Evolutionary conservation across 1,140 invertebrate genomes (phyloP).

Genomic region (Drosophila takahashii): DNA sequence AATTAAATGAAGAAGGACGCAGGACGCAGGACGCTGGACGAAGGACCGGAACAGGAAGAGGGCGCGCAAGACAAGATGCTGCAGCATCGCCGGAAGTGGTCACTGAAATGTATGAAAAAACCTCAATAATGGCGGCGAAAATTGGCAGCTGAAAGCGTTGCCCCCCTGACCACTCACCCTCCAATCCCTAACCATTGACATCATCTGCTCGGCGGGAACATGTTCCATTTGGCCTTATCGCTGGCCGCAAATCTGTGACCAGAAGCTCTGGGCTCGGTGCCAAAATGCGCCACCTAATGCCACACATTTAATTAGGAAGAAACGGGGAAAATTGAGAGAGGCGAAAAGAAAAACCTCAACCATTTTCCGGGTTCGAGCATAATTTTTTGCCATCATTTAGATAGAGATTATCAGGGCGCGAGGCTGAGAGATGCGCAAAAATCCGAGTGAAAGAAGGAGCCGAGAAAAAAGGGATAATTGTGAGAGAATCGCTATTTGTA

Average conservation of each 20-base stretch:
- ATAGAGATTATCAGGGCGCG: slow-evolving; percentile 54
- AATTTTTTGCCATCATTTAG: slow-evolving; percentile 67
- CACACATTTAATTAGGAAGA: slow-evolving; percentile 57
- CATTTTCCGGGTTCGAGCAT: slow-evolving; percentile 23
- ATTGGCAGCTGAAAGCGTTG: slow-evolving; percentile 45
- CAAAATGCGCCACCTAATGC: slow-evolving; percentile 65
- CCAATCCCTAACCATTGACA: slow-evolving; percentile 22
- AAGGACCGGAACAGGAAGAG: slow-evolving; percentile 23
- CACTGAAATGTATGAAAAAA: slow-evolving; percentile 59
- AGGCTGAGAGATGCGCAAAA: slow-evolving; percentile 25
- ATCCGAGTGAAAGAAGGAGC: slow-evolving; percentile 1
- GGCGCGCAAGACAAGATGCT: slow-evolving; percentile 35
- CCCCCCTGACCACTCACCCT: not conserved
- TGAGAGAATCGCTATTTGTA: slow-evolving; percentile 49
- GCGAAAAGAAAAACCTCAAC: slow-evolving; percentile 28
- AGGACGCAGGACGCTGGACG: not conserved
- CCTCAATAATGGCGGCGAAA: slow-evolving; percentile 59
- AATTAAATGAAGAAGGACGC: slow-evolving; percentile 28
- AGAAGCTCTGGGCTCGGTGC: slow-evolving; percentile 42
- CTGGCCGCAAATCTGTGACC: slow-evolving; percentile 44
- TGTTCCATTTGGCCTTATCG: slow-evolving; percentile 50
- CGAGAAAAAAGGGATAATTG: slow-evolving; percentile 60
- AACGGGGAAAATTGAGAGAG: not conserved
- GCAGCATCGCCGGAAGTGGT: slow-evolving; percentile 29
- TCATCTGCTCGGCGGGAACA: slow-evolving; percentile 42